Base-by-base conservation (phyloP, 2,113 vertebrate genomes). In the Buteo buteo region DNA sequence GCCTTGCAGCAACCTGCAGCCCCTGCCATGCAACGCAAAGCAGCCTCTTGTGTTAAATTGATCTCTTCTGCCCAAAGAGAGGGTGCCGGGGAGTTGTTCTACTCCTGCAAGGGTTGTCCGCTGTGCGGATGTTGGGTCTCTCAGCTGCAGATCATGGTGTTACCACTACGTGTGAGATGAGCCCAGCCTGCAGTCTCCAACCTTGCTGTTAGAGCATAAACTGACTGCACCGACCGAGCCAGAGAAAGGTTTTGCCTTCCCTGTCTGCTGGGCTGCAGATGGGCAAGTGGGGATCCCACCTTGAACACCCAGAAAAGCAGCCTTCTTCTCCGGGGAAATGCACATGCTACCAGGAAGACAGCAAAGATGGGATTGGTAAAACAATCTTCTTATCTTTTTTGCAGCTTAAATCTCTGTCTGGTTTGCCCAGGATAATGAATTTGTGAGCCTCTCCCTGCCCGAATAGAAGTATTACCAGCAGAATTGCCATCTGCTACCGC, bases 301-400 rank as follows among this genome's bases (percentile, higher is more conserved):
- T 1, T 5, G 49, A 49, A 36, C 0, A 4, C n/a, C 50, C 14
- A 31, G 25, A 85, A 47, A 73, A 82, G 15, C 74, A 31, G 1
- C 44, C 0, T 40, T 40, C 40, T 40, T 66, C 85, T 44, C 47
- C 0, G 2, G 47, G 78, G 64, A 87, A 97, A 82, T 2, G 65
- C 91, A 70, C 25, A 15, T 14, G 42, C 69, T 14, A 3, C 10
- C 1, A 44, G 62, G 31, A 74, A 90, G 94, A 66, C 88, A 89
- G 85, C 61, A 76, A 76, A 76, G 57, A 97, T 44, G 80, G 67
- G 77, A 77, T 34, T 82, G 59, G 34, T 52, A 11, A 62, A 86
- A 69, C 82, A 81, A 71, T 78, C 96, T 97, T 78, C 90, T 98
- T 80, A 96, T 93, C 62, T 70, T 78, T 84, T 93, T 88, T 90